Evolutionary conservation across 23 tunicate genomes (phyloP), one percentile per base, ranked within the genome.

Genomic region (Diplosoma virens): DNA sequence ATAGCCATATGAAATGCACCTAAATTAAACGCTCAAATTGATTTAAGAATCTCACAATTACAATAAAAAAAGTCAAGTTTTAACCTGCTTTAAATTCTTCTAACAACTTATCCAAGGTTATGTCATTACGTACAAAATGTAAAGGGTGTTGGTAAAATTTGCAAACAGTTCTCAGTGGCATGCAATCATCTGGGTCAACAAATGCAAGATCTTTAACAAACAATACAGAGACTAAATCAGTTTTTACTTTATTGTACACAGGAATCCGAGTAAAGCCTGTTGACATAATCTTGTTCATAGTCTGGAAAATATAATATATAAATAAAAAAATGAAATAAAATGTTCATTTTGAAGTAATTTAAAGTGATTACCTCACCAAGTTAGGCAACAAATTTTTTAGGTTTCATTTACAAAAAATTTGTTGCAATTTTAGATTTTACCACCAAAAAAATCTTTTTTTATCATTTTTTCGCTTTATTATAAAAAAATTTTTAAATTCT

Each of bases 191-290:
- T 3, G 97, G 97, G 37, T 92, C 97, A 45, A 92, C 92, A 77
- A 92, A 92, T 0, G 97, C 92, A 3, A 92, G 87, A 60, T 92
- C 97, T 81, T 92, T 92, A 9, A 92, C 97, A 67, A 92, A 92
- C 27, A 92, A 58, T 16, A 92, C 67, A 14, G 97, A 89, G 25
- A 76, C 75, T 5, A 92, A 71, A 67, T 92, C 85, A 32, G 82
- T 55, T 3, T 81, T 83, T 34, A 81, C 92, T 14, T 18, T 35
- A 26, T 85, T 87, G 58, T 74, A 92, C 17, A 95, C 96, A 9
- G 99, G 99, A 16, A 95, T 95, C 37, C 99, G 72, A 7, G 99
- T 89, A 79, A 53, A 95, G n/a, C 99, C 99, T 18, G 86, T 85
- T 18, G 79, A 70, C 80, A 92, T 85, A 17, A 92, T 92, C 26